Conservation (phyloP, 1,140 invertebrate species). For the Diorhabda carinulata region DNA sequence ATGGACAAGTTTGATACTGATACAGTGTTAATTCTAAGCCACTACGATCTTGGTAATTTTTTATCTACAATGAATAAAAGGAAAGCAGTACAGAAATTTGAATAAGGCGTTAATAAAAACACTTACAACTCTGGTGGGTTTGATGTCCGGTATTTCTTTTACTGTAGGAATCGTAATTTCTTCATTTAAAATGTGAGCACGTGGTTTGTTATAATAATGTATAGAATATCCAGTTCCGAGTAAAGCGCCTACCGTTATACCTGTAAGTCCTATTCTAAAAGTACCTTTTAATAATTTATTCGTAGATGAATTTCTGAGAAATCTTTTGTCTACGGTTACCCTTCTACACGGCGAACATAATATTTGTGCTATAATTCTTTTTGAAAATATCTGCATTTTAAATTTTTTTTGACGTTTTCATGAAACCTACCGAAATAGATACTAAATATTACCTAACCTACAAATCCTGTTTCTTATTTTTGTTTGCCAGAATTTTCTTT, state of each 20-base stretch:
- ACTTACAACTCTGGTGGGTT: slow-evolving; percentile 39
- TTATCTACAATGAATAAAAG: slow-evolving; percentile 51
- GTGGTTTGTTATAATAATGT: slow-evolving; percentile 45
- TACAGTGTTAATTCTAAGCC: slow-evolving; percentile 84
- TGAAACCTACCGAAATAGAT: too few relatives aligned
- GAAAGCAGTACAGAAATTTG: slow-evolving; percentile 1
- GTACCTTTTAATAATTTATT: slow-evolving; percentile 20
- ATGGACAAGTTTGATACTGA: slow-evolving; percentile 97
- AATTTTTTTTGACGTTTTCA: too few relatives aligned
- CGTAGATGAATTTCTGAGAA: slow-evolving; percentile 7
- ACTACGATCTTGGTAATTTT: slow-evolving; percentile 63
- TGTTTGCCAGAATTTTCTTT: too few relatives aligned
- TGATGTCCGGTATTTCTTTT: slow-evolving; percentile 51
- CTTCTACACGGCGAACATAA: too few relatives aligned
- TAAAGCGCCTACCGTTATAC: slow-evolving; percentile 53
- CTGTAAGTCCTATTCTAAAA: slow-evolving; percentile 52
- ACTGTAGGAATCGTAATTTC: slow-evolving; percentile 50
- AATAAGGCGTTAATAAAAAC: not conserved
- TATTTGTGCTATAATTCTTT: too few relatives aligned
- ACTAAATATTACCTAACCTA: too few relatives aligned
- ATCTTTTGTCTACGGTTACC: not conserved
- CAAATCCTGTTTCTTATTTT: too few relatives aligned
- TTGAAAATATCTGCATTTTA: too few relatives aligned
- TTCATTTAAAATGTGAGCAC: slow-evolving; percentile 50
- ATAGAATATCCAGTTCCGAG: slow-evolving; percentile 52